Percentiles rank a stretch among this genome's conserved stretches.
phyloP scores from a whole-genome alignment of 2,113 vertebrate genomes.

The Ranitomeya variabilis region DNA sequence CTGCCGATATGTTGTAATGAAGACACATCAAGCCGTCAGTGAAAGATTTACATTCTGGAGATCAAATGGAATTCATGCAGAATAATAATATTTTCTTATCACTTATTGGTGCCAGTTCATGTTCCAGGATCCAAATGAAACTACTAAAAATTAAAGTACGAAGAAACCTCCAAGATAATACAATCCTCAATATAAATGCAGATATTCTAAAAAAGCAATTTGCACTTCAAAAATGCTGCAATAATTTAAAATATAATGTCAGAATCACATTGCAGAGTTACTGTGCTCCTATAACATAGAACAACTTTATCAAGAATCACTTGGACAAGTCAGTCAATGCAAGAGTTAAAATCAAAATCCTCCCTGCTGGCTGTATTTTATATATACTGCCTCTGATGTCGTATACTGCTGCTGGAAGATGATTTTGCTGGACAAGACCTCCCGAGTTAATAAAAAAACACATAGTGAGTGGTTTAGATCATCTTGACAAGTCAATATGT shows the following conservation, averaged over 20 bases:
- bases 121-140: not conserved
- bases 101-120: not conserved
- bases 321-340: constrained; percentile 64
- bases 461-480: constrained; percentile 44
- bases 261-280: not conserved
- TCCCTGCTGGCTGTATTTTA: constrained; percentile 46
- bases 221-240: constrained; percentile 2
- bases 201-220: constrained; percentile 15
- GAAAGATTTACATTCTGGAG: not conserved
- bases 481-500: constrained; percentile 61
- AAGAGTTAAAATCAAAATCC: constrained; percentile 61
- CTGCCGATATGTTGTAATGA: not conserved
- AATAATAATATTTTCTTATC: not conserved
- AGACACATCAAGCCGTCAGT: not conserved
- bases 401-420: constrained; percentile 50
- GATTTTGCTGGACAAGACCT: constrained; percentile 59
- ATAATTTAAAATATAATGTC: not conserved
- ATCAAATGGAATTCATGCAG: not conserved
- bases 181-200: not conserved
- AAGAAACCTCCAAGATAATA: not conserved
- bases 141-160: not conserved
- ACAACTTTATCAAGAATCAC: constrained; percentile 59
- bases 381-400: constrained; percentile 40
- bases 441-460: constrained; percentile 61
- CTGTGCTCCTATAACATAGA: not conserved